Percentiles rank a stretch among this genome's conserved stretches.
Evolutionary conservation across 2,797 vertebrate species (phyloP).

Genomic region (Anomalospiza imberbis): DNA sequence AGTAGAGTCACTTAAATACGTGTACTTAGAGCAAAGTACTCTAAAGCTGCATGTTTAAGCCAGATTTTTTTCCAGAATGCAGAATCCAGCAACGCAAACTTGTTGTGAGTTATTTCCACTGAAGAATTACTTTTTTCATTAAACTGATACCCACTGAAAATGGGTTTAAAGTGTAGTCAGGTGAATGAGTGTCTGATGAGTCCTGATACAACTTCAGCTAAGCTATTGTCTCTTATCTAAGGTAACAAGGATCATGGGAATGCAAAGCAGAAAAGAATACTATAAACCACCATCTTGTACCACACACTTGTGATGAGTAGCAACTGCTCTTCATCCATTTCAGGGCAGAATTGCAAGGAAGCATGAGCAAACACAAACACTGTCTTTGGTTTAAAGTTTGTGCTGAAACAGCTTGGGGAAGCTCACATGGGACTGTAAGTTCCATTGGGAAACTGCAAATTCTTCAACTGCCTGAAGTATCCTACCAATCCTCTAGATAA

Average conservation of each 20-base stretch:
- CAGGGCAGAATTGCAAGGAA: background rate
- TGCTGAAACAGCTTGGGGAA: background rate
- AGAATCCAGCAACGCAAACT: background rate
- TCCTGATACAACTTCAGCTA: background rate
- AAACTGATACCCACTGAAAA: background rate
- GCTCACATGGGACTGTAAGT: rapidly evolving
- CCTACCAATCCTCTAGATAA: background rate
- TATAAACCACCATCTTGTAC: background rate
- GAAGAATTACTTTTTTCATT: background rate
- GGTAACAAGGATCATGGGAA: background rate
- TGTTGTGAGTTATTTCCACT: background rate
- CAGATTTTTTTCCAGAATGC: background rate
- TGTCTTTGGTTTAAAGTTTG: background rate
- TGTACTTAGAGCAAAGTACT: background rate
- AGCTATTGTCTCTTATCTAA: background rate
- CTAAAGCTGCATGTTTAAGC: background rate
- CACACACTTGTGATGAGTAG: background rate
- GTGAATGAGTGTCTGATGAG: background rate
- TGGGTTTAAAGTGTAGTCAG: background rate
- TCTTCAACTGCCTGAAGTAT: background rate
- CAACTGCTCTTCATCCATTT: background rate
- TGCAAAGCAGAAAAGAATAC: background rate
- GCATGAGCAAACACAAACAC: background rate
- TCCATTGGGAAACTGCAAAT: background rate
- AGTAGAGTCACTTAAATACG: background rate